Conservation (phyloP, 2,888 invertebrate species). For the Mythimna loreyi region DNA sequence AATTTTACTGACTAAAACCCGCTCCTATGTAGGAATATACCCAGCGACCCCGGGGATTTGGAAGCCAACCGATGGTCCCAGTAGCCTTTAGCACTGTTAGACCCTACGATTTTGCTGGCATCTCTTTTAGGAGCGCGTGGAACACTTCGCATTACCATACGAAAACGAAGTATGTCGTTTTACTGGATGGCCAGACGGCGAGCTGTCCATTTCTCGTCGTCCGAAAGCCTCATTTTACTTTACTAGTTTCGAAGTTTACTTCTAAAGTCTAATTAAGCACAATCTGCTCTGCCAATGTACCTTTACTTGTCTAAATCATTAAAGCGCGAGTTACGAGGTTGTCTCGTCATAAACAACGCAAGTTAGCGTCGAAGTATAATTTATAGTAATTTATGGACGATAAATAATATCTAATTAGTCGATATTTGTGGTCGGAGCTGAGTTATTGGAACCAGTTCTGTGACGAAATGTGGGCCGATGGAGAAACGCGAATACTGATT, state of each 20-base stretch:
- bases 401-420: conserved; percentile 63
- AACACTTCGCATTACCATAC: too few relatives aligned
- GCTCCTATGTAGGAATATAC: too few relatives aligned
- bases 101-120: too few relatives aligned
- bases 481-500: conserved; percentile 40
- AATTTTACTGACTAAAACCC: too few relatives aligned
- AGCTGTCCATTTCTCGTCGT: too few relatives aligned
- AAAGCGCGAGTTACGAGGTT: conserved; percentile 42
- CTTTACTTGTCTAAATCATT: conserved; percentile 45
- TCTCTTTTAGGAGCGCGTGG: too few relatives aligned
- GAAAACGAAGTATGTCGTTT: too few relatives aligned
- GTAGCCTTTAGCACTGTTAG: too few relatives aligned
- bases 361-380: conserved; percentile 51
- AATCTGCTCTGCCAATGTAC: conserved; percentile 23
- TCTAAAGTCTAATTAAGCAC: conserved; percentile 29
- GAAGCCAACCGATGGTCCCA: too few relatives aligned
- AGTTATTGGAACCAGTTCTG: conserved; percentile 51
- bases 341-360: conserved; percentile 52
- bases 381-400: conserved; percentile 58
- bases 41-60: too few relatives aligned
- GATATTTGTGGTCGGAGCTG: conserved; percentile 34
- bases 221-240: too few relatives aligned
- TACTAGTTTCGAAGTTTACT: not conserved
- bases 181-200: too few relatives aligned
- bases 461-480: conserved; percentile 51